Evolutionary conservation across 2,888 invertebrate genomes (phyloP).

Genomic region (Drosophila ustulata): DNA sequence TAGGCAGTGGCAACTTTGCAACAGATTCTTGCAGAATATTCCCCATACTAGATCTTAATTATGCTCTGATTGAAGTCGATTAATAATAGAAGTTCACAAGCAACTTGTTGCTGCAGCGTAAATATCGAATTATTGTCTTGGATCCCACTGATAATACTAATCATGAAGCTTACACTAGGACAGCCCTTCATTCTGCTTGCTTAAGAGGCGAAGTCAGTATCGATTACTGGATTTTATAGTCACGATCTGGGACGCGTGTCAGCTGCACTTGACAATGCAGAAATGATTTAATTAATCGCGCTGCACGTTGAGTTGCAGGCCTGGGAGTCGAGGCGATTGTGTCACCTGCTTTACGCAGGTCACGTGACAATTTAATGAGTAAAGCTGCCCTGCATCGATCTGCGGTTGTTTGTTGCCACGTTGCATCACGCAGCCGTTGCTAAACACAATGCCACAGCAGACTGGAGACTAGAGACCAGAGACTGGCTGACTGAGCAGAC

Average conservation of each 20-base stretch:
- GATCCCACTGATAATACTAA: too few species aligned
- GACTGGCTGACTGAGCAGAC: slow-evolving; percentile 1
- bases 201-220: not conserved
- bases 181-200: not conserved
- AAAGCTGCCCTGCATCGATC: slow-evolving; percentile 55
- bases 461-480: not conserved
- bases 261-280: slow-evolving; percentile 41
- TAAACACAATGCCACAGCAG: slow-evolving; percentile 17
- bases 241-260: slow-evolving; percentile 20
- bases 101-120: too few species aligned
- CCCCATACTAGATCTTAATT: too few species aligned
- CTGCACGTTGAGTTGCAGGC: slow-evolving; percentile 25
- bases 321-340: slow-evolving; percentile 17
- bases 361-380: slow-evolving; percentile 69
- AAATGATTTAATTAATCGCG: slow-evolving; percentile 53
- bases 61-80: too few species aligned
- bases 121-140: too few species aligned
- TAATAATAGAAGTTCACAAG: too few species aligned
- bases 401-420: slow-evolving; percentile 23
- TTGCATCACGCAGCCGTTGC: slow-evolving; percentile 11
- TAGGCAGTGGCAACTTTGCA: too few species aligned
- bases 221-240: not conserved
- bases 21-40: too few species aligned
- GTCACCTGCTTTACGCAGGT: slow-evolving; percentile 31
- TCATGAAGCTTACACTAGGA: not conserved